Base-by-base conservation (phyloP, 2,113 vertebrate species). In the Brevimyrus niger region DNA sequence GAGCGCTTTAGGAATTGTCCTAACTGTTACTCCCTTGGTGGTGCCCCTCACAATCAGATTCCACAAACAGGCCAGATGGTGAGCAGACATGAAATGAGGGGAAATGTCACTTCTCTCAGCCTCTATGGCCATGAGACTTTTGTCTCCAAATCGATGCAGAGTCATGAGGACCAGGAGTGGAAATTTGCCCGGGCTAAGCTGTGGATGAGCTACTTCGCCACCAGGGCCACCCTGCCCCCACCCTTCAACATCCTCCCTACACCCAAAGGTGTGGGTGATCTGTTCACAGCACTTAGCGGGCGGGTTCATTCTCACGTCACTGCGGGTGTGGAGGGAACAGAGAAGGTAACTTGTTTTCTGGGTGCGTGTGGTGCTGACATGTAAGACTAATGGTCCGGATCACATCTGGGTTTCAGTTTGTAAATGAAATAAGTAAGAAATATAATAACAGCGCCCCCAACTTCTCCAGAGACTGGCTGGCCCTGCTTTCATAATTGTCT, bases 101-200 rank as follows among this genome's bases (percentile, higher is more conserved):
- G 23, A 5, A 55, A 31, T 8, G 50, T 17, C n/a, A 15, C 27
- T 35, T 8, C 50, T 17, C 85, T 53, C 31, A 47, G 85, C 13
- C n/a, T 6, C 27, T n/a, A 5, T 19, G 17, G 27, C 10, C 55
- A 35, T 31, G 31, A 21, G 13, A 61, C 76, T 87, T 90, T 93
- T 89, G 90, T 58, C 89, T 93, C 9, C 8, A 21, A 10, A 46
- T 84, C 38, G 44, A n/a, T 47, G 21, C 42, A 99, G 98, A 99
- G 99, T 93, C 98, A 99, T 23, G 98, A 99, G 94, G 98, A 99
- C 91, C 98, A 99, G 93, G 98, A 99, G 93, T 99, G 98, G 98
- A 99, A 99, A 92, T 99, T 99, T 94, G 98, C 98, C 80, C 95
- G 98, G 87, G 98, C 98, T 55, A 99, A 99, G 93, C 94, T 99